Conservation (phyloP, 2,113 vertebrate genomes). For the Brachypteracias leptosomus region DNA sequence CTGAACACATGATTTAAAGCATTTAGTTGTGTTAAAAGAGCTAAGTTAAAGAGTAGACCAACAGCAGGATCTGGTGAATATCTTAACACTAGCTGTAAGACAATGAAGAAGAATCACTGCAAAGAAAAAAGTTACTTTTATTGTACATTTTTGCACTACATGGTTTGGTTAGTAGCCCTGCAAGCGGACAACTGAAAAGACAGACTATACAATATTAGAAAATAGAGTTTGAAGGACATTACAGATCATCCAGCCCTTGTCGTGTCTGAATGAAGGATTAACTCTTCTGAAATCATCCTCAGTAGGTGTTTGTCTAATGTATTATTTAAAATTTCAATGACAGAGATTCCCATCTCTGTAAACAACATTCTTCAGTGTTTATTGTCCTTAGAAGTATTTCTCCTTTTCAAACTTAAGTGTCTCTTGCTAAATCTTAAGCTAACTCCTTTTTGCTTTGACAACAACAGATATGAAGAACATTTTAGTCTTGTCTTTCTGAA, state of each 20-base stretch:
- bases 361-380: background rate
- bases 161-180: background rate
- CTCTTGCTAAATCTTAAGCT: background rate
- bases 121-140: background rate
- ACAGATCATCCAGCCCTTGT: background rate
- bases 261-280: background rate
- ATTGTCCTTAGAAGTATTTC: background rate
- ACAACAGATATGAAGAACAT: background rate
- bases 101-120: background rate
- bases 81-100: background rate
- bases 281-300: conserved; percentile 7
- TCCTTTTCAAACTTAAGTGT: background rate
- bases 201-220: background rate
- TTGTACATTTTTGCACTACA: background rate
- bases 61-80: background rate
- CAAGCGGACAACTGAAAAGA: background rate
- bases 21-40: background rate
- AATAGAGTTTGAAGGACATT: background rate
- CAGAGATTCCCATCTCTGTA: background rate
- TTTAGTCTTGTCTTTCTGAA: background rate
- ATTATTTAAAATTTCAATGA: conserved; percentile 24
- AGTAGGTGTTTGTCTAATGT: conserved; percentile 24
- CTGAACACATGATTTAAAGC: background rate
- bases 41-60: background rate
- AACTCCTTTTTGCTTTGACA: background rate